phyloP scores from a whole-genome alignment of 2,113 vertebrate genomes.

The Smithornis capensis region DNA sequence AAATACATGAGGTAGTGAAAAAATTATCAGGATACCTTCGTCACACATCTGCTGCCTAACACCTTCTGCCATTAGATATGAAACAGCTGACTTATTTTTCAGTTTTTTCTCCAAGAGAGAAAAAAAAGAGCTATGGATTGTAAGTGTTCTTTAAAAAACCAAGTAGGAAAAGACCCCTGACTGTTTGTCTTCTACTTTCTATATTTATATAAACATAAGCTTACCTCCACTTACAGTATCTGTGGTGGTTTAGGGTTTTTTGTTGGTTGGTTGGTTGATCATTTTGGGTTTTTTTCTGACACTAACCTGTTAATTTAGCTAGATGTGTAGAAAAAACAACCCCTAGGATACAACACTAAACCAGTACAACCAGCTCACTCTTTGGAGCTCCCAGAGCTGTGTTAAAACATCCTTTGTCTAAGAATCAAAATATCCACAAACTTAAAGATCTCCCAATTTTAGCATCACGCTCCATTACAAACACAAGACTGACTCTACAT shows the following conservation, averaged over 20 bases:
- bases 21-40: neutral
- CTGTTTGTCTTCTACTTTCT: neutral
- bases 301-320: neutral
- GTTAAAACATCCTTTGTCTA: neutral
- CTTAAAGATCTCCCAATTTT: neutral
- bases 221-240: neutral
- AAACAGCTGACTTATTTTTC: neutral
- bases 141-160: neutral
- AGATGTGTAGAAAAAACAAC: neutral
- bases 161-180: neutral
- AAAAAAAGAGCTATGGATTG: neutral
- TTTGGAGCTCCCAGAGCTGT: neutral
- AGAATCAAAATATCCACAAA: neutral
- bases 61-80: neutral
- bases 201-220: neutral
- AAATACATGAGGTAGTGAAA: neutral
- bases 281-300: neutral
- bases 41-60: neutral
- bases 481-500: neutral
- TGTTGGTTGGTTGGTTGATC: neutral
- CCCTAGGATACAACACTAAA: neutral
- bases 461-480: neutral
- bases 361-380: neutral
- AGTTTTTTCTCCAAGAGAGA: neutral
- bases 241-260: neutral